These are phyloP conservation scores for Gambusia yucatana DNA, from an alignment of 2,797 vertebrate genomes.

Conservation along the genomic window DNA sequence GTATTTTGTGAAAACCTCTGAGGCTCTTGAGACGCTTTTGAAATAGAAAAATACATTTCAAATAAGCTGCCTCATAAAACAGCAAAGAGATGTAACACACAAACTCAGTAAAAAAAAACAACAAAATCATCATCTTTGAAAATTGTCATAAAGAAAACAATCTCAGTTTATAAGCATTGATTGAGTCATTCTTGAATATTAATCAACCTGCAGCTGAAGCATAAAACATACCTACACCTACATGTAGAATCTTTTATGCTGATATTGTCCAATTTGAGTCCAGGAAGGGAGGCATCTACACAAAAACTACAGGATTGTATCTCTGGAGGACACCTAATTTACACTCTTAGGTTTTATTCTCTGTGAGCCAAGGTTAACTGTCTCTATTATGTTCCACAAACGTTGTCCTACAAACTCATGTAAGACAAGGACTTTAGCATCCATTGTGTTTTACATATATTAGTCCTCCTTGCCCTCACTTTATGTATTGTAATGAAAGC, in stretches of 20 bases:
- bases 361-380: neutral
- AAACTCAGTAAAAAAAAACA: neutral
- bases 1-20: neutral
- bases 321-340: neutral
- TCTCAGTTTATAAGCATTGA: neutral
- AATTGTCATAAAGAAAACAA: neutral
- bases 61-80: neutral
- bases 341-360: neutral
- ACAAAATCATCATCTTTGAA: neutral
- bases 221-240: neutral
- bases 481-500: neutral
- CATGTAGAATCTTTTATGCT: neutral
- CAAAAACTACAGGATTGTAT: neutral
- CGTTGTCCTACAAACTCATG: neutral
- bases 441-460: neutral
- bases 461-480: neutral
- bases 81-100: neutral
- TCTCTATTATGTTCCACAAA: neutral
- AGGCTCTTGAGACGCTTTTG: neutral
- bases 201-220: neutral
- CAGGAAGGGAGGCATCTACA: neutral
- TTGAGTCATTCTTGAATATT: neutral
- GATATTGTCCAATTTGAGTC: neutral
- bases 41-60: neutral
- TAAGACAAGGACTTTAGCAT: neutral